Percentiles rank a stretch among this genome's conserved stretches.
Evolutionary conservation across 2,113 vertebrate genomes (phyloP).

Genomic region (Emberiza fucata): DNA sequence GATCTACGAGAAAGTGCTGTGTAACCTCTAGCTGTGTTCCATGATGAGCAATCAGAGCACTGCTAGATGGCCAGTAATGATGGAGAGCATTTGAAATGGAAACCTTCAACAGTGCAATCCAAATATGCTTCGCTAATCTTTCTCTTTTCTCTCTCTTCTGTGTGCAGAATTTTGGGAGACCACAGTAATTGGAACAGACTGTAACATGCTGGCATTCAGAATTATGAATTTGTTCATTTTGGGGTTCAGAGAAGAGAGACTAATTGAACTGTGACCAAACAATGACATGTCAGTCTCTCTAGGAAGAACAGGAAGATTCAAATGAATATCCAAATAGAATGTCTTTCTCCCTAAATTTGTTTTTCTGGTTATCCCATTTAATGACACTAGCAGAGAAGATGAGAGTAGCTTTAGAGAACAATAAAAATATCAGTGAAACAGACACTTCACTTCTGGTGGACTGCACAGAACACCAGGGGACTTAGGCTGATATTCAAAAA

Average conservation of each 20-base stretch:
- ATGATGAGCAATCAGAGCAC: not conserved
- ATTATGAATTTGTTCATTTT: not conserved
- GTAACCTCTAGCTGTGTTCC: not conserved
- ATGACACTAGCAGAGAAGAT: not conserved
- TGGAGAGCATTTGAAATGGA: not conserved
- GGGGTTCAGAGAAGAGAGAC: not conserved
- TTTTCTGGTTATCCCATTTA: not conserved
- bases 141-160: not conserved
- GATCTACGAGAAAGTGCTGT: not conserved
- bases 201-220: not conserved
- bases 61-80: not conserved
- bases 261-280: not conserved
- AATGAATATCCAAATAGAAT: not conserved
- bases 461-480: accelerated
- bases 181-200: not conserved
- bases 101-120: not conserved
- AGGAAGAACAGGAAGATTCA: not conserved
- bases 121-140: not conserved
- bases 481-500: not conserved
- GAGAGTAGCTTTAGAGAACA: not conserved
- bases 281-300: not conserved
- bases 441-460: not conserved
- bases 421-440: not conserved
- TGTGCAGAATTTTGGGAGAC: not conserved
- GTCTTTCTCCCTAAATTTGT: not conserved